These are phyloP conservation scores for Nebria salina DNA, from an alignment of 2,888 invertebrate species.

Conservation along the genomic window DNA sequence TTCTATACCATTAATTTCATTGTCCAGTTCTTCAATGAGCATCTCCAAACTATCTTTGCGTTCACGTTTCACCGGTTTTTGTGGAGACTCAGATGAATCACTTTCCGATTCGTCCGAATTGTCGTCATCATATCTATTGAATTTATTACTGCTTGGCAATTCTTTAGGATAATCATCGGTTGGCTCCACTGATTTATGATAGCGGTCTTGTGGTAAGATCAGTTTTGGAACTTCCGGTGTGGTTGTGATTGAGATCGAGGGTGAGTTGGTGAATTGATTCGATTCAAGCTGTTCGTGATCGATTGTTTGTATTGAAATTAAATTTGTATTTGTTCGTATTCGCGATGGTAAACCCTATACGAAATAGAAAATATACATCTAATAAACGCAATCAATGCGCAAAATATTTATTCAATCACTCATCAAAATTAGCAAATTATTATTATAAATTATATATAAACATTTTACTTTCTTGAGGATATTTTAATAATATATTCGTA, in stretches of 20 bases:
- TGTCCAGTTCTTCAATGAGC: conserved; percentile 66
- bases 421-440: too few relatives aligned
- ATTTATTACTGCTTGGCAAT: conserved; percentile 59
- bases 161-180: conserved; percentile 38
- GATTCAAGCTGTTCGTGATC: conserved; percentile 52
- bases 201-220: conserved; percentile 58
- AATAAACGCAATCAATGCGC: neutral
- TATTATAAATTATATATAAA: too few relatives aligned
- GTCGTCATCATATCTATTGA: conserved; percentile 63
- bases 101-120: conserved; percentile 62
- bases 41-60: conserved; percentile 65
- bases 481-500: too few relatives aligned
- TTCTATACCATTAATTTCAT: conserved; percentile 60
- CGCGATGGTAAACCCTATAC: conserved; percentile 55
- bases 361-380: neutral
- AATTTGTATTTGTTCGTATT: conserved; percentile 61
- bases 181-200: conserved; percentile 50
- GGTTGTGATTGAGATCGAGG: neutral
- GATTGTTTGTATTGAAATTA: conserved; percentile 65
- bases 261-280: neutral
- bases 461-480: too few relatives aligned
- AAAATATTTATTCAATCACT: too few relatives aligned
- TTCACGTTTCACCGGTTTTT: conserved; percentile 60
- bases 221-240: conserved; percentile 52
- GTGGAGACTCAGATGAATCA: conserved; percentile 54